Evolutionary conservation across 2,113 vertebrate genomes (phyloP), one percentile per base, ranked within the genome.

Genomic region (Corythornis cristatus): DNA sequence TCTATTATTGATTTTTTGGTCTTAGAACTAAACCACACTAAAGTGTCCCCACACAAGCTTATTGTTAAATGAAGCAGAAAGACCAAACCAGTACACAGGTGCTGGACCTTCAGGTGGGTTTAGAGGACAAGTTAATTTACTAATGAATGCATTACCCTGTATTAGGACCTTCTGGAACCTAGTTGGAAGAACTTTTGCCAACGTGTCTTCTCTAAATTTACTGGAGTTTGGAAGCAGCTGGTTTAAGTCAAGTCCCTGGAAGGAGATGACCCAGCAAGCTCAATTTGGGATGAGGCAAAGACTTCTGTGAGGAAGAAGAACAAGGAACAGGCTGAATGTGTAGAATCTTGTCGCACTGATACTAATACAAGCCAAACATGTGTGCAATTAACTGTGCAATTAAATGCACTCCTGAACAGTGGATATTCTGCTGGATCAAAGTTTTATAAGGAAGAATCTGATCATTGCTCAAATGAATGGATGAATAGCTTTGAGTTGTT

Each of bases 141-240:
- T 26, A 35, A 1, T 20, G 43, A 33, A 31, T 67, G 16, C 64
- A 50, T 31, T 3, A 8, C 9, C 46, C 53, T 61, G 29, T 26
- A 8, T 23, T 33, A 65, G 8, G n/a, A 53, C 16, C 4, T 7
- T 26, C 4, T 37, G 5, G 20, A 62, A 42, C 29, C 0, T 0
- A 48, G 9, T 0, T 11, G 11, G 31, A 28, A 58, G 13, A 17
- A 8, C 12, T 81, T 48, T 37, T 54, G 46, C 11, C 31, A 25
- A 4, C 7, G 29, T 3, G 18, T 31, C 50, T 48, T 48, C 61
- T 50, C 21, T 37, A 31, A 16, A 61, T 62, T 48, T 42, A 19
- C 26, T n/a, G 12, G 5, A 13, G 6, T n/a, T 62, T 50, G n/a
- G 31, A 40, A 67, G n/a, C 8, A 45, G 2, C 4, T 42, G 56